phyloP scores from a whole-genome alignment of 2,888 invertebrate genomes.

The Catocala fraxini region DNA sequence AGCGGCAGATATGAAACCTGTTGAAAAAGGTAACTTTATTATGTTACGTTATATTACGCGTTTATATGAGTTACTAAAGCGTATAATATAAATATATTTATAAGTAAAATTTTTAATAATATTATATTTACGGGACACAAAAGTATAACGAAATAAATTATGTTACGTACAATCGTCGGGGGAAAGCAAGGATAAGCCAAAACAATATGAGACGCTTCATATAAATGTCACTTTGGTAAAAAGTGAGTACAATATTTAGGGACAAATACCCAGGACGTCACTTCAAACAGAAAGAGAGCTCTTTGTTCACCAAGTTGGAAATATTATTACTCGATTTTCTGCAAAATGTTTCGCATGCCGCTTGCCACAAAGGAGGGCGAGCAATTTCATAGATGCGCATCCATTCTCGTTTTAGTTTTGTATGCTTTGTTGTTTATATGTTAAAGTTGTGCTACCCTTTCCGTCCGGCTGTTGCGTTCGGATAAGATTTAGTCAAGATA shows the following conservation, averaged over 20 bases:
- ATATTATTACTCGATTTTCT: constrained; percentile 79
- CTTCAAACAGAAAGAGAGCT: constrained; percentile 65
- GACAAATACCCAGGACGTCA: constrained; percentile 64
- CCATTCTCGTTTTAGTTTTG: constrained; percentile 66
- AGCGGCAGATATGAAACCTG: no score
- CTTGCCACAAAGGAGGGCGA: constrained; percentile 63
- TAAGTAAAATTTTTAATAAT: constrained; percentile 26
- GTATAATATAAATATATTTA: neutral
- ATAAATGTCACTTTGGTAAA: constrained; percentile 56
- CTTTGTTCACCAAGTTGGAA: constrained; percentile 80
- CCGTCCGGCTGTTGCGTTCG: constrained; percentile 62
- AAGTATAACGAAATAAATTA: constrained; percentile 27
- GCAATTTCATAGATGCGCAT: constrained; percentile 71
- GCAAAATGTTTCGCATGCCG: constrained; percentile 65
- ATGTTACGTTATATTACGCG: neutral
- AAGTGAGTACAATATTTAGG: constrained; percentile 60
- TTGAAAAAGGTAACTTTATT: no score
- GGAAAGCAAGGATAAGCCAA: constrained; percentile 33
- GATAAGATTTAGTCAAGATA: constrained; percentile 60
- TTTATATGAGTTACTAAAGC: neutral
- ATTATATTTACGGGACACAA: constrained; percentile 22
- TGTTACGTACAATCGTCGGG: constrained; percentile 24
- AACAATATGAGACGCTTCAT: constrained; percentile 47
- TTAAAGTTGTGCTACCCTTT: constrained; percentile 65
- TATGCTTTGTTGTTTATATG: constrained; percentile 71